Base-by-base conservation (phyloP, 2,797 vertebrate genomes). In the Benthosema pterotum region DNA sequence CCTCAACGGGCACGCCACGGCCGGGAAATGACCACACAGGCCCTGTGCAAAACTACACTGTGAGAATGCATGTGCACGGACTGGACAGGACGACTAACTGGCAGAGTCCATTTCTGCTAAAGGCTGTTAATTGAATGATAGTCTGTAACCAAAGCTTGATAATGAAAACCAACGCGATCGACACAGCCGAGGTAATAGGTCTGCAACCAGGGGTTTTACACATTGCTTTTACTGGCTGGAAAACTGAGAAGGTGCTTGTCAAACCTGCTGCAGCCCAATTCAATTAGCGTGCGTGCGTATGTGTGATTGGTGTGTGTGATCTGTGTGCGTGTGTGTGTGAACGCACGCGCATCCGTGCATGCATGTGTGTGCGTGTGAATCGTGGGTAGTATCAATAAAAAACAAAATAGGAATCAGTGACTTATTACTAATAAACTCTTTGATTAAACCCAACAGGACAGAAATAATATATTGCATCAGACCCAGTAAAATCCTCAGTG, bases 51-150 rank as follows among this genome's bases (percentile, higher is more conserved):
- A 5, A 7, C 6, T 32, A 32, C 3, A 51, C 38, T 62, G 16
- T 47, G 43, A 71, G 54, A 32, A 46, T 43, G n/a, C 7, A 64
- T 2, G 4, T 22, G n/a, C n/a, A n/a, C n/a, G n/a, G n/a, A 42
- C 66, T 17, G 60, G 4, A 28, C 25, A 28, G 25, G 5, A 1
- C 4, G 25, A 55, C 56, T 57, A 65, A 58, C 69, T 71, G 57
- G 67, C 22, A 47, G 18, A 52, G 17, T 8, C 54, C 22, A 32
- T 25, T 67, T 55, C 62, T 75, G 58, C 74, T 68, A 48, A 77
- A 77, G 57, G 45, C 67, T 53, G 62, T 46, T 74, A 72, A 79
- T 63, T 74, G 74, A 82, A 79, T 72, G 73, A 75, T 46, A 53
- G 65, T 25, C 42, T 72, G 77, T 78, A 75, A 87, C 50, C 46